Percentiles rank a stretch among this genome's conserved stretches.
phyloP scores from a whole-genome alignment of 2,797 vertebrate species.

The Coluber constrictor region DNA sequence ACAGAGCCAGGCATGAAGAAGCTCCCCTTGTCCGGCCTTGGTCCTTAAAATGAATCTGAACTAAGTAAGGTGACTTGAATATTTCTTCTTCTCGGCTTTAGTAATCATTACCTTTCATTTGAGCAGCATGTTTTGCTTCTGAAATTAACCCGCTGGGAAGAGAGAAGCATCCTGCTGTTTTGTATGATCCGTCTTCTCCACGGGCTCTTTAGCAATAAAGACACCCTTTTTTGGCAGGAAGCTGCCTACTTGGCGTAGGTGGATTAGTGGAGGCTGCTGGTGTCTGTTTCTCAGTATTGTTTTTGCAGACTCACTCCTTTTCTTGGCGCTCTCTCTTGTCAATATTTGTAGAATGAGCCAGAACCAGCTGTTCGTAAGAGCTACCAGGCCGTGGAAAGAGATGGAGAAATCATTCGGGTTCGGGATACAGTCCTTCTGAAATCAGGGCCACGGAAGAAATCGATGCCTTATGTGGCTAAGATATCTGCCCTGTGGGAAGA shows the following conservation, averaged over 20 bases:
- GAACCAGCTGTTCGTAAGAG: conserved; percentile 88
- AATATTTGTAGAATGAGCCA: conserved; percentile 82
- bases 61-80: background rate
- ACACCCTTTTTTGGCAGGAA: background rate
- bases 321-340: conserved; percentile 1
- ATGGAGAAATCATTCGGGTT: conserved; percentile 89
- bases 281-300: background rate
- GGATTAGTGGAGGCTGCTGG: background rate
- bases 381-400: conserved; percentile 91
- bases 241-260: background rate
- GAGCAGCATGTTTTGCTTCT: background rate
- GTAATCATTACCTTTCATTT: conserved; percentile 4
- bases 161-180: background rate
- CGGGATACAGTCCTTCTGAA: conserved; percentile 94
- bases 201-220: background rate
- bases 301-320: background rate
- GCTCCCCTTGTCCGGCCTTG: background rate
- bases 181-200: accelerated
- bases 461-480: conserved; percentile 96
- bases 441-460: conserved; percentile 93
- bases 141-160: background rate
- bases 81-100: background rate
- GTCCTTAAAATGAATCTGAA: background rate
- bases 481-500: conserved; percentile 97
- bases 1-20: accelerated